Conservation (phyloP, 2,113 vertebrate species). For the Theristicus caerulescens region DNA sequence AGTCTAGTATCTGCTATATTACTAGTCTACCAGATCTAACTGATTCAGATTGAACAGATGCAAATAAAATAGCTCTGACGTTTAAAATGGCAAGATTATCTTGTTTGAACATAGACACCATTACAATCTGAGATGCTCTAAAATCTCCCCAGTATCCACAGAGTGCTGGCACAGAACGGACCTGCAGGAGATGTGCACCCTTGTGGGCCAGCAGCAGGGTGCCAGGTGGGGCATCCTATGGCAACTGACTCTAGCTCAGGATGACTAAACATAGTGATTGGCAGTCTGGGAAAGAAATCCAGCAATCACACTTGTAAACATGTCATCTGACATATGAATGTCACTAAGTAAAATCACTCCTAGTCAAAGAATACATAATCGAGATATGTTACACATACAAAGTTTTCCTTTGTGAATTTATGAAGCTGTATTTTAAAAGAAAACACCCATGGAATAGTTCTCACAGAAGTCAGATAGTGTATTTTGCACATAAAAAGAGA, state of each 20-base stretch:
- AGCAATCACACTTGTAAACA: neutral
- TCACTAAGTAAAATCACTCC: neutral
- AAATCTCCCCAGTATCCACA: neutral
- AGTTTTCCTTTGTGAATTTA: neutral
- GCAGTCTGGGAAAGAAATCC: neutral
- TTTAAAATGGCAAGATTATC: neutral
- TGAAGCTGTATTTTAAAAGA: neutral
- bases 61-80: neutral
- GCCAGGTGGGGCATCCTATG: neutral
- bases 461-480: neutral
- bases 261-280: neutral
- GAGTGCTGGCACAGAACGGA: neutral
- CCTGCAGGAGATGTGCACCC: fast-evolving
- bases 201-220: neutral
- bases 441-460: neutral
- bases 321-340: neutral
- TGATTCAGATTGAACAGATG: neutral
- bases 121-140: neutral
- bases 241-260: neutral
- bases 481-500: neutral
- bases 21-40: neutral
- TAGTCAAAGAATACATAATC: neutral
- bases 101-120: neutral
- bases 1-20: neutral
- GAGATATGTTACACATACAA: neutral